Base-by-base conservation (phyloP, 2,113 vertebrate genomes). In the Epinephelus moara region DNA sequence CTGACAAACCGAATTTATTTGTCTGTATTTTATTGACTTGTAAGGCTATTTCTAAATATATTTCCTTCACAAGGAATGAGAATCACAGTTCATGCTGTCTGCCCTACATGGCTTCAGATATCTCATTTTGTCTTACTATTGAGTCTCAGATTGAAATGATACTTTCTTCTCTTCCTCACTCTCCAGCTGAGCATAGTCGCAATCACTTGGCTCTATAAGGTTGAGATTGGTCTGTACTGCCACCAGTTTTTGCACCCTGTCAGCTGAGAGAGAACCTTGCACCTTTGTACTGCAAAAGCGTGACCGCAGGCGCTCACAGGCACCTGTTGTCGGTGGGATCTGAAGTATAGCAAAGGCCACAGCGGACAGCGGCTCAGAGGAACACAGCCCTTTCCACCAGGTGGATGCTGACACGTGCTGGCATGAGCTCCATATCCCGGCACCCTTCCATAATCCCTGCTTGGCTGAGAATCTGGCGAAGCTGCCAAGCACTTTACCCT, bases 351-450 rank as follows among this genome's bases (percentile, higher is more conserved):
- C 77, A 0, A 69, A 81, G 59, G 91, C 85, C 2, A 92, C 67
- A 1, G 89, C 62, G 30, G 87, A 86, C 63, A 92, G 85, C 2
- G 89, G 82, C 84, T 90, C 88, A 3, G 86, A 92, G 52, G 85
- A 89, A 61, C 85, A 93, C 71, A 91, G 87, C 37, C 92, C 87
- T 57, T 86, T 92, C 90, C 86, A 93, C 87, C 88, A 91, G 49
- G 84, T 92, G 62, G 76, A 80, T 7, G 84, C 63, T 0, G 87
- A 80, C 50, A 91, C 82, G 11, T 93, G 90, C 76, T 88, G 87
- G 64, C 88, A 86, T 0, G 84, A 92, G 60, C 88, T 86, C 90
- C 91, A 90, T 56, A 92, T 91, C 14, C 88, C 85, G 0, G 71
- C 83, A 3, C 76, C 78, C 59, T 86, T 79, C 87, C 90, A 90